phyloP scores from a whole-genome alignment of 2,888 invertebrate genomes.

The Trichopoda pennipes region DNA sequence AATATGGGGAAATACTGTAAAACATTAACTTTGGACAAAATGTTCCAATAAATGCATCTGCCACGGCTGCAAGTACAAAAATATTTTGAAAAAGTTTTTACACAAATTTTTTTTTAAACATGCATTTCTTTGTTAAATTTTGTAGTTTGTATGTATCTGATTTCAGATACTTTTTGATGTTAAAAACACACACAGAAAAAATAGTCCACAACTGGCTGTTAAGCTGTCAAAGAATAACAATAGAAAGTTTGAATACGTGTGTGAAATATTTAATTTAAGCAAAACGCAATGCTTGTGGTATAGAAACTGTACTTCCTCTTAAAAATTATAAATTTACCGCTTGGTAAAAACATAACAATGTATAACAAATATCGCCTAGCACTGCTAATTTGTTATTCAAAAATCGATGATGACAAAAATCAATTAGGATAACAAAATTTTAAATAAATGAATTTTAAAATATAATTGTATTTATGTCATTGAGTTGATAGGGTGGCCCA shows the following conservation, averaged over 20 bases:
- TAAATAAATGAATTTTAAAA: no score
- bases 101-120: not conserved
- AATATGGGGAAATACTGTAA: conserved; percentile 27
- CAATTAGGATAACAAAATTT: no score
- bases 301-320: no score
- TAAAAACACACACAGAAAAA: conserved; percentile 8
- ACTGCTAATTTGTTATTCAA: no score
- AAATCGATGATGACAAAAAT: no score
- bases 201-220: not conserved
- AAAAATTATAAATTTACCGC: no score
- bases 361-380: no score
- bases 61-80: conserved; percentile 29
- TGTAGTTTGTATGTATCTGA: conserved; percentile 48
- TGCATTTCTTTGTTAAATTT: conserved; percentile 27
- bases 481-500: no score
- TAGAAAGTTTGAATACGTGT: conserved; percentile 16
- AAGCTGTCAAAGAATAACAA: conserved; percentile 23
- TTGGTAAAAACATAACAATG: no score
- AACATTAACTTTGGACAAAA: conserved; percentile 39
- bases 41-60: conserved; percentile 37
- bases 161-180: conserved; percentile 46
- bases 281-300: no score
- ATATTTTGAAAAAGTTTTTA: conserved; percentile 34
- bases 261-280: conserved; percentile 21
- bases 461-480: no score